Base-by-base conservation (phyloP, 2,797 vertebrate species). In the Apodemus agrarius region DNA sequence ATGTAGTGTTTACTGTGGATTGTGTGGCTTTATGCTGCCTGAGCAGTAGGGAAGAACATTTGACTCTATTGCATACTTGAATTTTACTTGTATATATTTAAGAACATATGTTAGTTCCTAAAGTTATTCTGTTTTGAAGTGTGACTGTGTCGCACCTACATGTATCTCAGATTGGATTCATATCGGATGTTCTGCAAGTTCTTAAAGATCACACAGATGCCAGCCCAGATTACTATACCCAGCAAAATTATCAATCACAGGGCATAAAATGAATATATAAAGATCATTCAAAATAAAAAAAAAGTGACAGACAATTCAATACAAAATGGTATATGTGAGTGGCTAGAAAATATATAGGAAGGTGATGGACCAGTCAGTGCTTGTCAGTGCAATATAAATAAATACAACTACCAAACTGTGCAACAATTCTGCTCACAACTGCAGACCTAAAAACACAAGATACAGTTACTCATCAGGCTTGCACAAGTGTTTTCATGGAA, bases 51-150 rank as follows among this genome's bases (percentile, higher is more conserved):
- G 37, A 37, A 24, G 37, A 79, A 69, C 34, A 57, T 87, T 92
- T 31, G 29, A 37, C 75, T 67, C 4, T 40, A 34, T 24, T 54
- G 12, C 17, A 6, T 12, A 69, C 10, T 79, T 59, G 13, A 65
- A 4, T 59, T 61, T 96, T 75, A 80, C 34, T 52, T 91, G 79
- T 81, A 1, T 40, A 10, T 95, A 85, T 89, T 91, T 52, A 89
- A 76, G 57, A 85, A 14, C 37, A 14, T 67, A 46, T 54, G 9
- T 75, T 67, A 6, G 87, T 88, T 92, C 59, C 9, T 16, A n/a
- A 34, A 74, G 11, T 89, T 75, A 91, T 85, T 59, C n/a, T 59
- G 19, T 43, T 93, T 88, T 80, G 61, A 40, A 80, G 14, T 63
- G 9, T 61, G 79, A 43, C 49, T 74, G 3, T 34, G 16, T 75